Base-by-base conservation (phyloP, 2,113 vertebrate species). In the Pagrus major region DNA sequence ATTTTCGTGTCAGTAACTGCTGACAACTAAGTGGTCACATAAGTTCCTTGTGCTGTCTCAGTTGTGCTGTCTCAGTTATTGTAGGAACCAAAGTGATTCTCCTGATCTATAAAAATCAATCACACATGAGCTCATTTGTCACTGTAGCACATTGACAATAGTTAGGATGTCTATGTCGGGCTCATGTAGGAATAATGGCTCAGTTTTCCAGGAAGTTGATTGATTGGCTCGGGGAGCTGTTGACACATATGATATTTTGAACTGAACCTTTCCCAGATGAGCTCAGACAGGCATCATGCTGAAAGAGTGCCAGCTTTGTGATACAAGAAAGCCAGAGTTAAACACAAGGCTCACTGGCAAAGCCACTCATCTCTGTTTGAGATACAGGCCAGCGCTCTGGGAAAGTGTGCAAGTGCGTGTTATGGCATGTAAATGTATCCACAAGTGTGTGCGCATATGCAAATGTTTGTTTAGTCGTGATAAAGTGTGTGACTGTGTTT, bases 221-320 rank as follows among this genome's bases (percentile, higher is more conserved):
- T 58, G 15, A 63, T 69, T 39, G 27, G 23, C 20, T 61, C n/a
- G 37, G 4, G 5, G 1, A 39, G 61, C 25, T 1, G 0, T 47
- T 56, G 7, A 39, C 8, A 25, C 23, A 23, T 46, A 55, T 10
- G 10, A 33, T 68, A 46, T 7, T 33, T 9, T 56, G n/a, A 49
- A 41, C 6, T 65, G 25, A 37, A 58, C 14, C 49, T 44, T 56
- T 9, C 42, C 29, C 23, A 39, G 29, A 60, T 25, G 39, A 31
- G 60, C 21, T 81, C 59, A 65, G 60, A 9, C 37, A 60, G 74
- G 27, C 33, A 33, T 74, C 5, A 25, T n/a, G 25, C 15, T 63
- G 39, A 46, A 64, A 41, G 18, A 49, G 25, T 35, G 58, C 23
- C 29, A 75, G 29, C 63, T 60, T 37, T 67, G 29, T 60, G 33